A percentile compares a stretch with the other conserved stretches of the same genome.
Conservation (phyloP, 2,888 invertebrate genomes). For the Mermis nigrescens region DNA sequence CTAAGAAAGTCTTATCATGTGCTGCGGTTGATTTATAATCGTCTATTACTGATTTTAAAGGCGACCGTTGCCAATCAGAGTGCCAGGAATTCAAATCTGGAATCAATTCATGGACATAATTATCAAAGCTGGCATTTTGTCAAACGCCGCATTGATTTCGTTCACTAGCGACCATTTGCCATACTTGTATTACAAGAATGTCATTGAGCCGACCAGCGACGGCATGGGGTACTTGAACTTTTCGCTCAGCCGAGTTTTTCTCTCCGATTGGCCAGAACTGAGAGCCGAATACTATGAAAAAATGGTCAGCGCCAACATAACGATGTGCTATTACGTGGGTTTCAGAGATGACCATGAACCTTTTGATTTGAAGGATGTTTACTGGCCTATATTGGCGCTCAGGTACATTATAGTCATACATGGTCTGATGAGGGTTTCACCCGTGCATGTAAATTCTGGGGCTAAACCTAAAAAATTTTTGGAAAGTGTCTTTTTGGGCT, state of each 20-base stretch:
- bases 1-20: too few relatives aligned
- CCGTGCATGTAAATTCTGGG: too few relatives aligned
- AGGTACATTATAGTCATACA: too few relatives aligned
- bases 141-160: neutral
- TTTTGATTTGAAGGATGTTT: neutral
- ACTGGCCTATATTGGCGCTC: neutral
- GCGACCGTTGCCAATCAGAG: slow-evolving; percentile 1
- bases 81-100: slow-evolving; percentile 5
- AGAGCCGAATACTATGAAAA: neutral
- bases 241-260: neutral
- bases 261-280: neutral
- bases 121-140: neutral
- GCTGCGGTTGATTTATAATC: too few relatives aligned
- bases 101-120: slow-evolving; percentile 4
- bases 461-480: too few relatives aligned
- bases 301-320: neutral
- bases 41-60: slow-evolving; percentile 32
- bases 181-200: neutral
- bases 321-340: neutral
- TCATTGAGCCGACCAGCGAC: neutral
- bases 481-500: too few relatives aligned
- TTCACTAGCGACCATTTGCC: neutral
- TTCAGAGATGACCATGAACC: neutral
- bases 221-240: neutral
- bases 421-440: too few relatives aligned